A percentile compares a stretch with the other conserved stretches of the same genome.
Evolutionary conservation across 2,113 vertebrate species (phyloP).

Genomic region (Tragelaphus strepsiceros): DNA sequence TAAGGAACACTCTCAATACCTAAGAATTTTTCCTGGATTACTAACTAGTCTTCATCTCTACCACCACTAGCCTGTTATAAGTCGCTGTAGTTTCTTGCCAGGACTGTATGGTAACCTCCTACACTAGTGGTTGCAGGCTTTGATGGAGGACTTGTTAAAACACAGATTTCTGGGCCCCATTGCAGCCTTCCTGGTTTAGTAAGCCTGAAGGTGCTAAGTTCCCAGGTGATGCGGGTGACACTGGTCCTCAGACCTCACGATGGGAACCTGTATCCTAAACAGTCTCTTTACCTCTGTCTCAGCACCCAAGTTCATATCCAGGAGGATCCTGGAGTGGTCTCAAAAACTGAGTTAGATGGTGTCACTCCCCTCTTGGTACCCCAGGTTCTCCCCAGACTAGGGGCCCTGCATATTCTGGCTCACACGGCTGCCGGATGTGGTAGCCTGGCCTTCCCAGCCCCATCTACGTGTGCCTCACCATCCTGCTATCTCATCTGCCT

Average conservation of each 20-base stretch:
- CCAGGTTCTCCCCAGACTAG: not conserved
- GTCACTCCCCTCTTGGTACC: no score
- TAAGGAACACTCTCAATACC: not conserved
- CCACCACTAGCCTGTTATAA: not conserved
- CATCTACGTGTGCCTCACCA: no score
- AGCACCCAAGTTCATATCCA: not conserved
- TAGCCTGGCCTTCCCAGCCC: no score
- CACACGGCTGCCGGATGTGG: rapidly evolving
- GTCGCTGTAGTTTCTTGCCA: not conserved
- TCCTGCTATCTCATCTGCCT: not conserved
- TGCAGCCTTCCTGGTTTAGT: not conserved
- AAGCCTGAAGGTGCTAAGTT: not conserved
- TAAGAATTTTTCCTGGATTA: not conserved
- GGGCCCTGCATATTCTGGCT: not conserved
- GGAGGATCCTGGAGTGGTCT: not conserved
- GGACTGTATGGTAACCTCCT: not conserved
- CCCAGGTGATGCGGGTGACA: no score
- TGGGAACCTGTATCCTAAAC: not conserved
- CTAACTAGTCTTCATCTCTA: not conserved
- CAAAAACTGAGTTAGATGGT: not conserved
- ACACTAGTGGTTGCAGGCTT: not conserved
- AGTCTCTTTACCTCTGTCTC: not conserved
- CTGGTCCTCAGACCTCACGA: not conserved
- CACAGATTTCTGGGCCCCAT: not conserved
- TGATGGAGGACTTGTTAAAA: not conserved